These are phyloP conservation scores for Cataglyphis livida DNA, from an alignment of 2,888 invertebrate genomes.

Conservation along the genomic window DNA sequence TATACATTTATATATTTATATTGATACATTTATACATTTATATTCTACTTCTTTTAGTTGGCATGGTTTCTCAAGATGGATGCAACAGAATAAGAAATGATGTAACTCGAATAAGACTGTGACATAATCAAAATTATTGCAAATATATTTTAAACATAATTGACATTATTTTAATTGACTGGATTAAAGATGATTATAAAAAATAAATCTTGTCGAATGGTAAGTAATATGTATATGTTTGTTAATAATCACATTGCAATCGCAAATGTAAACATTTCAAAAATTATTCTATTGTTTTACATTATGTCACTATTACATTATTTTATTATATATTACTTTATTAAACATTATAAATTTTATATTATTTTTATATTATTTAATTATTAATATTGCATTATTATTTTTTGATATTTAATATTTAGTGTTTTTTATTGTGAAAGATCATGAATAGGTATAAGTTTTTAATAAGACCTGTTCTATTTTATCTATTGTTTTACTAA, in stretches of 20 bases:
- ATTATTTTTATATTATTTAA: neutral
- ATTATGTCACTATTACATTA: slow-evolving; percentile 4
- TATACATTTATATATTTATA: no score
- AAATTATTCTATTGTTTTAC: slow-evolving; percentile 18
- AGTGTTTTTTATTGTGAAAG: neutral
- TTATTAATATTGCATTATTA: neutral
- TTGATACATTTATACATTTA: no score
- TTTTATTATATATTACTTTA: neutral
- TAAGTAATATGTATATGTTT: slow-evolving; percentile 68
- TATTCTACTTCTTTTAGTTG: neutral
- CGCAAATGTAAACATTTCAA: neutral
- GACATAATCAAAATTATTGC: slow-evolving; percentile 3
- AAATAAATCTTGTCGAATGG: slow-evolving; percentile 82
- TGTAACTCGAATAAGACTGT: neutral
- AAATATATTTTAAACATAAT: neutral
- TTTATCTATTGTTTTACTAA: no score
- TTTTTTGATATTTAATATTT: no score
- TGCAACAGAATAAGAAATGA: neutral
- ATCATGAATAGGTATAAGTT: neutral
- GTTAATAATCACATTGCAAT: slow-evolving; percentile 6
- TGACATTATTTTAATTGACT: neutral
- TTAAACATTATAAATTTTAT: no score
- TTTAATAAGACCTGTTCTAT: neutral
- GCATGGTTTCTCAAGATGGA: neutral
- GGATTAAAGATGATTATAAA: slow-evolving; percentile 82